Evolutionary conservation across 1,140 invertebrate species (phyloP).

Genomic region (Solenopsis invicta): DNA sequence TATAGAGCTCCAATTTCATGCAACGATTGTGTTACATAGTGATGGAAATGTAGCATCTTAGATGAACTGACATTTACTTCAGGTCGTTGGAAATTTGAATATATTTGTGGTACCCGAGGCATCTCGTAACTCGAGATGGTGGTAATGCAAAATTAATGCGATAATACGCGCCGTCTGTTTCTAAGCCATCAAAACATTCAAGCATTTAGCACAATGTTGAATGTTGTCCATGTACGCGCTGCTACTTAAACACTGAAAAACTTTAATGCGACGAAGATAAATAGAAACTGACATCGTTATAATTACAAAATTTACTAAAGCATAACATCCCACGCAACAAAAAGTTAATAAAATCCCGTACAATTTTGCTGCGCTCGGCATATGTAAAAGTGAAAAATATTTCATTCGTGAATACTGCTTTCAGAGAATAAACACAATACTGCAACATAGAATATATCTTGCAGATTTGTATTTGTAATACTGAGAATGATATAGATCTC

Average conservation of each 20-base stretch:
- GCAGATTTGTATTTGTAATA: slow-evolving; percentile 29
- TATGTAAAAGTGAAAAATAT: slow-evolving; percentile 17
- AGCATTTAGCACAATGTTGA: slow-evolving; percentile 12
- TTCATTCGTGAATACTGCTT: neutral
- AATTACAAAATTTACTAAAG: slow-evolving; percentile 14
- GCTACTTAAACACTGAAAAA: neutral
- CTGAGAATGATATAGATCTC: slow-evolving; percentile 32
- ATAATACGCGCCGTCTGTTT: slow-evolving; percentile 13
- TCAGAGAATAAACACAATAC: neutral
- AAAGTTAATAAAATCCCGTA: slow-evolving; percentile 17
- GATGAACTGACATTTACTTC: slow-evolving; percentile 50
- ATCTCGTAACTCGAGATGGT: slow-evolving; percentile 13
- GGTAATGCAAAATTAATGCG: slow-evolving; percentile 45
- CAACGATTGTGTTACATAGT: slow-evolving; percentile 64
- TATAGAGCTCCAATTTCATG: slow-evolving; percentile 58
- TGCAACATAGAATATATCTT: slow-evolving; percentile 6
- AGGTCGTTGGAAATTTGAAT: slow-evolving; percentile 53
- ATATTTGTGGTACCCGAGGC: slow-evolving; percentile 42
- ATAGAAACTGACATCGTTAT: neutral
- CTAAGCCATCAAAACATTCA: slow-evolving; percentile 32
- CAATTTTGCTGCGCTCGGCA: neutral
- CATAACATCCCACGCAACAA: neutral
- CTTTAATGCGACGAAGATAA: neutral
- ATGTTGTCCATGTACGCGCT: neutral
- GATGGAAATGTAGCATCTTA: slow-evolving; percentile 66